Evolutionary conservation across 2,888 invertebrate species (phyloP).

Genomic region (Cecidostiba fungosa): DNA sequence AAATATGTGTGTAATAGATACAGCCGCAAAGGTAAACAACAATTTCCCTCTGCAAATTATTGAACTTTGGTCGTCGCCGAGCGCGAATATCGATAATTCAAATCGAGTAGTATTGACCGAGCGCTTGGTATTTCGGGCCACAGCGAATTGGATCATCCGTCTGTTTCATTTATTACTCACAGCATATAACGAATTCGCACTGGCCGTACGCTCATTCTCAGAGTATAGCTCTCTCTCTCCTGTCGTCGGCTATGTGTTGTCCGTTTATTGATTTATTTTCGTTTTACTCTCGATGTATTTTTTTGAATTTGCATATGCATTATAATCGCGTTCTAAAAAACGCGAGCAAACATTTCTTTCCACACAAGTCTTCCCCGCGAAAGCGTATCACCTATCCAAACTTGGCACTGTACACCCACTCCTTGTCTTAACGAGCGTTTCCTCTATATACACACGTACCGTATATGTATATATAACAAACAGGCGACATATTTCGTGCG

Average conservation of each 20-base stretch:
- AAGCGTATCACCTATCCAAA: no score
- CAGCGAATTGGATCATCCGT: constrained; percentile 38
- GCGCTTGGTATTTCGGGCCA: constrained; percentile 40
- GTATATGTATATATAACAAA: neutral
- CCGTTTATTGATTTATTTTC: neutral
- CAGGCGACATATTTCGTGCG: neutral
- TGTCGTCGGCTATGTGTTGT: neutral
- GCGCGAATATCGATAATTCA: neutral
- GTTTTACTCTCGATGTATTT: neutral
- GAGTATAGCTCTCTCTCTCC: neutral
- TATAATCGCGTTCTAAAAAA: no score
- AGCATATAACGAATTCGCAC: neutral
- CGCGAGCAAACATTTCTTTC: no score
- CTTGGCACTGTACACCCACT: neutral
- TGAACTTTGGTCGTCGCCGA: neutral
- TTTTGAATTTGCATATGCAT: no score
- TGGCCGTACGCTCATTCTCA: constrained; percentile 6
- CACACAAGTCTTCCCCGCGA: no score
- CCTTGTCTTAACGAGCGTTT: constrained; percentile 13
- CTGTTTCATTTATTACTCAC: constrained; percentile 40
- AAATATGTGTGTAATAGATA: neutral
- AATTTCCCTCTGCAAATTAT: neutral
- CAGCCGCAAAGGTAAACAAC: neutral
- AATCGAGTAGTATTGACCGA: constrained; percentile 17
- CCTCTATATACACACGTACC: neutral